phyloP scores from a whole-genome alignment of 2,888 invertebrate genomes.

The Nemotelus nigrinus region DNA sequence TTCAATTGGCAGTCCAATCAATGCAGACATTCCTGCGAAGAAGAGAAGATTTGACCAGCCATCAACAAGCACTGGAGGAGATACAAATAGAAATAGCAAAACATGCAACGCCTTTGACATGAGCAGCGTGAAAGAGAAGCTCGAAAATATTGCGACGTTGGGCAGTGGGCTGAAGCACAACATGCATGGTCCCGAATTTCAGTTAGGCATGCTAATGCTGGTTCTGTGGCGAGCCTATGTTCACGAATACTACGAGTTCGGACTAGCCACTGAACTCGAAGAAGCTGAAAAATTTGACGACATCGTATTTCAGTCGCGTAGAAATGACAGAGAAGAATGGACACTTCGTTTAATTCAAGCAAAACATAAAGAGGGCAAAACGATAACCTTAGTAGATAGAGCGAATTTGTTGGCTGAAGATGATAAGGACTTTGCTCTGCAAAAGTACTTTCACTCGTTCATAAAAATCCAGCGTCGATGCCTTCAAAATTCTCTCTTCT shows the following conservation, averaged over 20 bases:
- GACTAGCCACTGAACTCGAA: slow-evolving; percentile 22
- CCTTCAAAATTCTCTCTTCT: not conserved
- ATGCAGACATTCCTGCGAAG: no score
- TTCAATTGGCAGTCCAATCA: no score
- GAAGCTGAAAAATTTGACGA: slow-evolving; percentile 43
- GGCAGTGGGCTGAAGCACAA: slow-evolving; percentile 12
- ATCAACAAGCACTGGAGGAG: no score
- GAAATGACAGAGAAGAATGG: not conserved
- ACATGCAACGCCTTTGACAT: no score
- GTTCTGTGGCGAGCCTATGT: slow-evolving; percentile 25
- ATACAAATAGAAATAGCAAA: no score
- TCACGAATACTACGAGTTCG: not conserved
- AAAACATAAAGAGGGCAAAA: slow-evolving; percentile 18
- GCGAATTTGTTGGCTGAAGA: not conserved
- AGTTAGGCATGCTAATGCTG: slow-evolving; percentile 23
- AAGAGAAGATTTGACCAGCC: no score
- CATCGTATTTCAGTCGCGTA: not conserved
- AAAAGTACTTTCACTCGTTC: slow-evolving; percentile 34
- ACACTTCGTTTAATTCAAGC: slow-evolving; percentile 31
- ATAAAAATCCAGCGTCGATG: slow-evolving; percentile 8
- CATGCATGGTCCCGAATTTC: slow-evolving; percentile 19
- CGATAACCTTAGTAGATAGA: not conserved
- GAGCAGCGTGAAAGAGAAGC: no score
- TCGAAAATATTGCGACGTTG: slow-evolving; percentile 7
- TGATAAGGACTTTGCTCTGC: slow-evolving; percentile 4